Evolutionary conservation across 2,113 vertebrate genomes (phyloP), one percentile per base, ranked within the genome.

Genomic region (Lota lota): DNA sequence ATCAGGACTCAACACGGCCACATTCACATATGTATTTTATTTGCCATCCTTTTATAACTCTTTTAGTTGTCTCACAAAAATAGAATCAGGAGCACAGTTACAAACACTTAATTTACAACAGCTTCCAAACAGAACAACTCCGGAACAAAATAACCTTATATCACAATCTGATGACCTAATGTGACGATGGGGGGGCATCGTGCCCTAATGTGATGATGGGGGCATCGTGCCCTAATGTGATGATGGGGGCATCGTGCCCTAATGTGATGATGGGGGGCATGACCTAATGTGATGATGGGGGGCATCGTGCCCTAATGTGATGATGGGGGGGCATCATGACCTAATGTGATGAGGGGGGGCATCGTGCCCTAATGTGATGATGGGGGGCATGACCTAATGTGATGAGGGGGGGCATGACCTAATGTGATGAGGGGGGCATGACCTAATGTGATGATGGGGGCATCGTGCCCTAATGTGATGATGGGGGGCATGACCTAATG

Each of bases 1-100:
- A 84, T 78, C 53, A 85, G 66, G 7, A 85, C 82, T 77, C 82
- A 14, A 84, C 76, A 83, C 66, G 1, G 72, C 67, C 70, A 87
- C 84, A 81, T 90, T 91, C 83, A 93, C 91, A 91, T 91, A 87
- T 85, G 88, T 84, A 90, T 84, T 93, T 93, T 93, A 93, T 93
- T 93, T 84, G 83, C 83, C 86, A 87, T 85, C 82, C 82, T 79
- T 84, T 88, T 84, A 70, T 82, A 85, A 85, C 75, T 86, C 87
- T 73, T 89, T 70, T 88, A 86, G 83, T 76, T 87, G 85, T 89
- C 78, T 89, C 86, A 92, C 88, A 92, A 92, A 93, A 88, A 92
- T 86, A 92, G 87, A 92, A 89, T 83, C 84, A 47, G 40, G 40
- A 88, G 77, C 75, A 88, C 75, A 83, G 82, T 70, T 69, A 77